These are phyloP conservation scores for Augiades crinisus DNA, from an alignment of 2,888 invertebrate genomes.

Conservation along the genomic window DNA sequence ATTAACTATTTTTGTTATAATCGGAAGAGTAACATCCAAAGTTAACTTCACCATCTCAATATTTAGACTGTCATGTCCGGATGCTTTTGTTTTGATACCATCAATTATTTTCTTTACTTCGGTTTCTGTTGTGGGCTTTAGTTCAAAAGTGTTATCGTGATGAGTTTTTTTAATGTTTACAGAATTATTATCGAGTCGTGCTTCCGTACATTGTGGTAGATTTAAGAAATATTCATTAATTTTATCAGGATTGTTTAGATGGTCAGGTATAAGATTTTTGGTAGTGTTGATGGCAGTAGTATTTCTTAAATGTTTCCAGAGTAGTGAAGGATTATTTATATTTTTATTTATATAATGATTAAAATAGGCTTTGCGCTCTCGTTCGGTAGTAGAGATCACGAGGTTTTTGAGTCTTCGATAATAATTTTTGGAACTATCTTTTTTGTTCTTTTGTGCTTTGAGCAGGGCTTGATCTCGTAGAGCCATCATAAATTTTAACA, in stretches of 20 bases:
- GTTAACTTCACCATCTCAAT: constrained; percentile 33
- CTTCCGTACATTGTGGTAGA: constrained; percentile 10
- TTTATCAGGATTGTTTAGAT: no score
- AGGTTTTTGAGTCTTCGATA: constrained; percentile 26
- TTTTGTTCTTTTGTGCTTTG: constrained; percentile 9
- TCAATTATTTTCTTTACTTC: constrained; percentile 17
- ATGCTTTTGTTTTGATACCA: no score
- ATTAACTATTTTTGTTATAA: constrained; percentile 30
- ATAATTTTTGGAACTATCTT: no score
- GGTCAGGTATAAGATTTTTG: neutral
- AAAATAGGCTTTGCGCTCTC: constrained; percentile 23
- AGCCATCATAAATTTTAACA: constrained; percentile 30
- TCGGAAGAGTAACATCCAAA: constrained; percentile 20
- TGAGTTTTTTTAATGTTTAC: no score
- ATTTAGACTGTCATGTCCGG: no score
- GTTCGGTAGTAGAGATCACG: constrained; percentile 18
- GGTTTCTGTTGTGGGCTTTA: neutral
- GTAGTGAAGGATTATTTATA: neutral
- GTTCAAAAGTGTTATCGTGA: no score
- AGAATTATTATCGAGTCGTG: no score
- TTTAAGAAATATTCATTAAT: constrained; percentile 19
- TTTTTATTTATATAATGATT: constrained; percentile 2
- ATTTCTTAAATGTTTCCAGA: neutral
- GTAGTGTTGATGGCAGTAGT: neutral
- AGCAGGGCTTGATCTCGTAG: constrained; percentile 24